phyloP scores from a whole-genome alignment of 2,888 invertebrate genomes.

The Drosophila acutilabella region DNA sequence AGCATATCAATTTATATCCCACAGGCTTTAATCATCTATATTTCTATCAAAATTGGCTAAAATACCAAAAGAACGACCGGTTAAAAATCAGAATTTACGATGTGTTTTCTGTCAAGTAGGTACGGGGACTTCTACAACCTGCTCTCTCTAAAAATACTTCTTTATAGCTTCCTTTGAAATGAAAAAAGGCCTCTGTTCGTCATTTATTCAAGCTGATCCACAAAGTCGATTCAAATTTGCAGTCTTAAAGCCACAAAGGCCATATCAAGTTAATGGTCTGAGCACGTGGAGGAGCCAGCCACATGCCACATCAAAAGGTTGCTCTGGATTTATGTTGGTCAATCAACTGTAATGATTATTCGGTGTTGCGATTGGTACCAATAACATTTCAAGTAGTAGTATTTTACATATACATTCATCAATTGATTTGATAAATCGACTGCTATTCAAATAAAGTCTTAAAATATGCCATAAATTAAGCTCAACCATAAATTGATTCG shows the following conservation, averaged over 20 bases:
- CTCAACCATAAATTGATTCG: slow-evolving; percentile 18
- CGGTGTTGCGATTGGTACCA: slow-evolving; percentile 39
- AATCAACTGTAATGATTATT: slow-evolving; percentile 48
- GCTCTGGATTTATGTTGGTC: slow-evolving; percentile 50
- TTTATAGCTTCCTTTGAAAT: not conserved
- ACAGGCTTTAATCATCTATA: too few species aligned
- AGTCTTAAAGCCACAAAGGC: slow-evolving; percentile 42
- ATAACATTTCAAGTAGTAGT: slow-evolving; percentile 28
- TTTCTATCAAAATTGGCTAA: too few species aligned
- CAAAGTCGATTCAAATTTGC: slow-evolving; percentile 68
- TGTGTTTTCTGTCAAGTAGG: not conserved
- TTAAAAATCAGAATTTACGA: too few species aligned
- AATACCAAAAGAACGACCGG: too few species aligned
- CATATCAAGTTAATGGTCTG: slow-evolving; percentile 51
- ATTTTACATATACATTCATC: slow-evolving; percentile 47
- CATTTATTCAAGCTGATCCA: slow-evolving; percentile 29
- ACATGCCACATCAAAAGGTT: slow-evolving; percentile 42
- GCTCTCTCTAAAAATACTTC: not conserved
- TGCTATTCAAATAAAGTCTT: slow-evolving; percentile 40
- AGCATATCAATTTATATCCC: too few species aligned
- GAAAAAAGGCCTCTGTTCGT: slow-evolving; percentile 23
- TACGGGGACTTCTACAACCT: not conserved
- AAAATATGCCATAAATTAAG: slow-evolving; percentile 39
- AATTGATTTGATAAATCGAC: slow-evolving; percentile 31
- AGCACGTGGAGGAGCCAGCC: not conserved